Percentiles rank a stretch among this genome's conserved stretches.
Evolutionary conservation across 2,888 invertebrate species (phyloP).

Genomic region (Leptopilina myrica): DNA sequence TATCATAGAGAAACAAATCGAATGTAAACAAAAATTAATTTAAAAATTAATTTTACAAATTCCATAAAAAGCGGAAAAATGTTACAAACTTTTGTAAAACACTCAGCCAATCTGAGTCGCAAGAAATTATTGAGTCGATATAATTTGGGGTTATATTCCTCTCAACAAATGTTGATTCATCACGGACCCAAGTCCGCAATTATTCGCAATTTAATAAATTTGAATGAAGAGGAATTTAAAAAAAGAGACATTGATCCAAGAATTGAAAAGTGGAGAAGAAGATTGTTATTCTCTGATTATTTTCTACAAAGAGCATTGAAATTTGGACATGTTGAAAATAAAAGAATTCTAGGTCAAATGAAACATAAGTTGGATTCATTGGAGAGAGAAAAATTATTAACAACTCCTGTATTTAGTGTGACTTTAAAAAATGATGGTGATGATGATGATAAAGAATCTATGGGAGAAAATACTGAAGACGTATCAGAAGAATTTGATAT

Average conservation of each 20-base stretch:
- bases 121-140: conserved; percentile 26
- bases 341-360: conserved; percentile 48
- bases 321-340: conserved; percentile 60
- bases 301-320: conserved; percentile 67
- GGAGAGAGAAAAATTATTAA: conserved; percentile 61
- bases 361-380: conserved; percentile 54
- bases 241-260: conserved; percentile 54
- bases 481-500: background rate
- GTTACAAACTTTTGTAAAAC: background rate
- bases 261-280: conserved; percentile 67
- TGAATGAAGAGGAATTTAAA: conserved; percentile 42
- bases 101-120: background rate
- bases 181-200: background rate
- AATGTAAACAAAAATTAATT: background rate
- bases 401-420: conserved; percentile 78
- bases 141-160: conserved; percentile 14
- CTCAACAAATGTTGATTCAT: background rate
- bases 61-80: background rate
- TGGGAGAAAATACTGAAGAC: background rate
- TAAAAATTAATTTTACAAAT: background rate
- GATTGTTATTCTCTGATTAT: conserved; percentile 75
- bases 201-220: conserved; percentile 13
- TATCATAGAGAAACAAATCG: background rate
- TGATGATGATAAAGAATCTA: conserved; percentile 35
- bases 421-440: conserved; percentile 77